Evolutionary conservation across 35 echinoderm and acorn worm genomes (phyloP), one percentile per base, ranked within the genome.

Genomic region (Ophioderma brevispina): DNA sequence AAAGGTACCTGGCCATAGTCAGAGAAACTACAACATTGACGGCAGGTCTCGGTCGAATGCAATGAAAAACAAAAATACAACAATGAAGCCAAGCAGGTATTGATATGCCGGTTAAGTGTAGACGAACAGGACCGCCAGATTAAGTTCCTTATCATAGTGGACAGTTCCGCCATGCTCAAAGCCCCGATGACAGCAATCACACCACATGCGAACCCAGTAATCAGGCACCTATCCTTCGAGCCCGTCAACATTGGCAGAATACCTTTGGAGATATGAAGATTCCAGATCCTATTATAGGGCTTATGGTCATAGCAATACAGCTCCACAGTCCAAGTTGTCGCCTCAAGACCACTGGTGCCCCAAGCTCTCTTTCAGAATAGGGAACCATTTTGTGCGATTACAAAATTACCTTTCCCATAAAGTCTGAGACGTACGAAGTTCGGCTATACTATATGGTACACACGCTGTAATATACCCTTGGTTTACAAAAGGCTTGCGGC

Each of bases 211-310:
- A 84, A 89, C 96, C 96, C 94, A 25, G 94, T 85, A 35, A 98
- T 56, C 13, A 98, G 86, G 1, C 92, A 90, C 85, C 64, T 63
- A 0, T 92, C 96, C 21, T 94, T 85, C 15, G 75, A 91, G 1
- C n/a, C 92, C 92, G 1, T 81, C 81, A 21, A 21, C 21, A 55
- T 91, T 94, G 36, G 88, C 46, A n/a, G 94, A 50, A 28, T 19
- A 92, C 96, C 36, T 94, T 94, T 35, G 96, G 96, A 8, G 96
- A 98, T 39, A 98, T 94, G 80, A 98, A 98, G n/a, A n/a, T n/a
- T n/a, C n/a, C n/a, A n/a, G n/a, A n/a, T n/a, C n/a, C n/a, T n/a
- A n/a, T n/a, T n/a, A 98, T 75, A 18, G 86, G 89, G 14, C 96
- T 92, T 0, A 91, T 81, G 40, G 78, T 89, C 5, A 98, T 81